A percentile compares a stretch with the other conserved stretches of the same genome.
Conservation (phyloP, 2,888 invertebrate species). For the Xestia xanthographa region DNA sequence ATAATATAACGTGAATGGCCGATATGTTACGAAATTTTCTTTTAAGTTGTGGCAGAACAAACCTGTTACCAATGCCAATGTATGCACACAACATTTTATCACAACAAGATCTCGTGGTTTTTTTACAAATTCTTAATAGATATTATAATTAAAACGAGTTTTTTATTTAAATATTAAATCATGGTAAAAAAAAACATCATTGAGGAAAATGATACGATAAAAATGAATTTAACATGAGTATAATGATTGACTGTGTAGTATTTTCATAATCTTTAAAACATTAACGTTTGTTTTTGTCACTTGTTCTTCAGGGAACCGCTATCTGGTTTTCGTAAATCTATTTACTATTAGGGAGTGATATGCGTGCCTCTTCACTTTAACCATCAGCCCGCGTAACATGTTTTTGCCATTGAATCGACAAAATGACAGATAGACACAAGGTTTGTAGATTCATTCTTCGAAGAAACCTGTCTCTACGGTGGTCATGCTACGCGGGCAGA, state of each 20-base stretch:
- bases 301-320: neutral
- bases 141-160: conserved; percentile 55
- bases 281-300: neutral
- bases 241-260: conserved; percentile 22
- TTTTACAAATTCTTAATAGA: conserved; percentile 22
- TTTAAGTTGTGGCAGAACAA: conserved; percentile 5
- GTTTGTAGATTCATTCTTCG: too few species aligned
- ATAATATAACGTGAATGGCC: neutral
- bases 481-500: neutral
- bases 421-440: too few species aligned
- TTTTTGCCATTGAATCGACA: too few species aligned
- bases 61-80: conserved; percentile 36
- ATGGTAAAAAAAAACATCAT: conserved; percentile 34
- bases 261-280: conserved; percentile 11
- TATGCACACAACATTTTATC: conserved; percentile 22
- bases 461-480: too few species aligned
- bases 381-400: too few species aligned
- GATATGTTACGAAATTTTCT: conserved; percentile 5
- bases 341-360: neutral
- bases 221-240: conserved; percentile 43
- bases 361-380: neutral
- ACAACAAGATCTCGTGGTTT: conserved; percentile 39
- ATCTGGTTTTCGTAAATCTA: neutral
- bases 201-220: conserved; percentile 48
- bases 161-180: conserved; percentile 30